Evolutionary conservation across 1,140 invertebrate species (phyloP).

Genomic region (Drosophila santomea): DNA sequence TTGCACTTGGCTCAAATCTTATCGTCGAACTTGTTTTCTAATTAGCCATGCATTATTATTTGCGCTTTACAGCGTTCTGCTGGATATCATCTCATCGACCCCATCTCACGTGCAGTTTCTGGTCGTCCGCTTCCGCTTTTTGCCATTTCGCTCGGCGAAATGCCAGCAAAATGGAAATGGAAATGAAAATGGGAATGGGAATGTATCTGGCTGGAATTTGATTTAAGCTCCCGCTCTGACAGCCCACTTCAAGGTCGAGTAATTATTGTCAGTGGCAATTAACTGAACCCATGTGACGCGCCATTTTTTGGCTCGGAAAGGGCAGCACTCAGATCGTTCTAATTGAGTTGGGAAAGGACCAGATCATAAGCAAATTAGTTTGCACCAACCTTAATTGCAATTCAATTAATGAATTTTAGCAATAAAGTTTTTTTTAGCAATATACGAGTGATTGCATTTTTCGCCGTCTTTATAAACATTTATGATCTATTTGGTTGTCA

Average conservation of each 20-base stretch:
- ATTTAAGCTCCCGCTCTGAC: constrained; percentile 54
- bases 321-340: constrained; percentile 5
- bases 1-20: constrained; percentile 45
- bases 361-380: not conserved
- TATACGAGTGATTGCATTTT: not conserved
- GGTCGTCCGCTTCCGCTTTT: constrained; percentile 47
- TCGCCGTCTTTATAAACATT: not conserved
- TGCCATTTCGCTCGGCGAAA: constrained; percentile 32
- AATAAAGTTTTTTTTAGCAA: not conserved
- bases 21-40: constrained; percentile 42
- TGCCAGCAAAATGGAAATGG: constrained; percentile 3
- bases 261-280: constrained; percentile 60
- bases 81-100: not conserved
- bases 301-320: constrained; percentile 12
- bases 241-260: constrained; percentile 55
- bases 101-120: constrained; percentile 34
- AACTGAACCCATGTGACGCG: constrained; percentile 42
- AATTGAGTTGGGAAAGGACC: constrained; percentile 14
- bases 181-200: constrained; percentile 52
- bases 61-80: constrained; percentile 5
- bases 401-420: not conserved
- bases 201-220: constrained; percentile 50
- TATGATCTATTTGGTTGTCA: not conserved
- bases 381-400: not conserved
- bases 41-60: constrained; percentile 52